phyloP scores from a whole-genome alignment of 2,888 invertebrate genomes.

The Orchesella flavescens region DNA sequence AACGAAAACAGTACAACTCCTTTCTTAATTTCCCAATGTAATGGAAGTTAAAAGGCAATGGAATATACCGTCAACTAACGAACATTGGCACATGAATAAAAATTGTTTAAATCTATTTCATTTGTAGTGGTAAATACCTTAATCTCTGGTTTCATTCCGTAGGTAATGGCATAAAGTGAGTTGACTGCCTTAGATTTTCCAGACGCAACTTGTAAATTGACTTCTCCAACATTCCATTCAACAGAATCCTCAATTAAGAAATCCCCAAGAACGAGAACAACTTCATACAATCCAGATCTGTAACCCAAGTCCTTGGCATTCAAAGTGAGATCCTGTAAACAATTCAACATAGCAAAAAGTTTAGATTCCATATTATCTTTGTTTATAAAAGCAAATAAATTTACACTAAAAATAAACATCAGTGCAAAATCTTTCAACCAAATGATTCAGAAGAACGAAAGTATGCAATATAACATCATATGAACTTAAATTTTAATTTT shows the following conservation, averaged over 20 bases:
- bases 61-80: slow-evolving; percentile 64
- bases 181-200: slow-evolving; percentile 73
- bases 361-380: neutral
- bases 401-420: neutral
- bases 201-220: slow-evolving; percentile 83
- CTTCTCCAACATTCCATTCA: slow-evolving; percentile 87
- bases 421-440: slow-evolving; percentile 38
- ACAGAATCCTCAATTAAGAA: slow-evolving; percentile 91
- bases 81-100: slow-evolving; percentile 58
- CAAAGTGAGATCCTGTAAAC: slow-evolving; percentile 82
- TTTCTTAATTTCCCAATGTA: slow-evolving; percentile 74
- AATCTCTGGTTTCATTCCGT: slow-evolving; percentile 79
- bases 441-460: slow-evolving; percentile 69
- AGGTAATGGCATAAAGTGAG: slow-evolving; percentile 73
- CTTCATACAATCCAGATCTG: slow-evolving; percentile 84
- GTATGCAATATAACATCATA: slow-evolving; percentile 64
- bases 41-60: slow-evolving; percentile 74
- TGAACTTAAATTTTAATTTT: neutral
- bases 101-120: neutral
- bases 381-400: neutral
- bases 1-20: slow-evolving; percentile 28
- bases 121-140: slow-evolving; percentile 74
- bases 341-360: no score
- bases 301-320: slow-evolving; percentile 86
- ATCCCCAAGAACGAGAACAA: slow-evolving; percentile 93